phyloP scores from a whole-genome alignment of 2,113 vertebrate genomes.

The Hemibagrus wyckioides region DNA sequence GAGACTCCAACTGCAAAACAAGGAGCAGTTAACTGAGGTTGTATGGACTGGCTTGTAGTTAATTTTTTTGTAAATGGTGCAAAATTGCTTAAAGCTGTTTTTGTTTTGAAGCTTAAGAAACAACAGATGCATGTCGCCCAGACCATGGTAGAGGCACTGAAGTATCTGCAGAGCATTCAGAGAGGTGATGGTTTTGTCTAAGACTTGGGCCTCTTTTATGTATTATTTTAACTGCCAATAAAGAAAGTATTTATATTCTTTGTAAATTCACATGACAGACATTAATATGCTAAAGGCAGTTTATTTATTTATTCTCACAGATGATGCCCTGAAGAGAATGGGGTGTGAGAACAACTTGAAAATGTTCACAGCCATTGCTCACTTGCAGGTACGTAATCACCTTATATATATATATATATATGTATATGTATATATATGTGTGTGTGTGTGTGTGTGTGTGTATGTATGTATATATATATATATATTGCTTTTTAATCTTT shows the following conservation, averaged over 20 bases:
- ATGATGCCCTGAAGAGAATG: constrained; percentile 79
- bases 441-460: too few relatives aligned
- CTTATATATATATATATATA: background rate
- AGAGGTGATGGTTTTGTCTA: constrained; percentile 70
- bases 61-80: background rate
- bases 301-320: constrained; percentile 65
- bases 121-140: constrained; percentile 78
- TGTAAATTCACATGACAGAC: background rate
- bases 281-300: background rate
- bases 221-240: background rate
- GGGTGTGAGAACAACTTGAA: constrained; percentile 78
- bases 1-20: constrained; percentile 76
- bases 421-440: background rate
- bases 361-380: constrained; percentile 80
- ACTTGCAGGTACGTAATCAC: constrained; percentile 79
- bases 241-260: background rate
- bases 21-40: constrained; percentile 74
- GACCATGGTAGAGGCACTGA: constrained; percentile 80
- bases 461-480: background rate
- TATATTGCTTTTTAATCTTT: too few relatives aligned
- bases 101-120: constrained; percentile 75
- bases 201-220: background rate
- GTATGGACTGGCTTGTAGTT: background rate
- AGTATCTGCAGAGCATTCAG: constrained; percentile 76
- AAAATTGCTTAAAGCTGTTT: background rate